Base-by-base conservation (phyloP, 2,888 invertebrate genomes). In the Perithous albicinctus region DNA sequence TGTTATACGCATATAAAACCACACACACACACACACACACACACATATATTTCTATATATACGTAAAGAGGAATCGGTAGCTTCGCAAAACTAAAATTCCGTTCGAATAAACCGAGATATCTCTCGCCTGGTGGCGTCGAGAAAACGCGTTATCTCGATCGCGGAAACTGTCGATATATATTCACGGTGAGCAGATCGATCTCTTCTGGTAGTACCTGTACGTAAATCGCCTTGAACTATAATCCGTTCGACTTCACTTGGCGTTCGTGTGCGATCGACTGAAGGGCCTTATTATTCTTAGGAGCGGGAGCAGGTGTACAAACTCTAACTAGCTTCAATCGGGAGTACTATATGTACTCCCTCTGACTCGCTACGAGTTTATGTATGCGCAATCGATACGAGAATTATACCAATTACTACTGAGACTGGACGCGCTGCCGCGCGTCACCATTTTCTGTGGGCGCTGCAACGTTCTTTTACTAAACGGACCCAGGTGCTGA, bases 191-290 rank as follows among this genome's bases (percentile, higher is more conserved):
- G 32, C 35, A 10, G 67, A 67, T 67, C 67, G 67, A 67, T 67
- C 63, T 64, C 67, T 51, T n/a, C 32, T 12, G 15, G 35, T 51
- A 35, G 48, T 66, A 66, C 48, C 48, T 54, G 54, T 29, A 54
- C 69, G 51, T 69, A 54, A 54, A 69, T 69, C 69, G 51, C 69
- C 54, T 38, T 54, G 69, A 54, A 69, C 69, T 38, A 38, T 69
- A 69, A 38, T 12, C n/a, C 38, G 23, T 20, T 51, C 67, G 51
- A 51, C 23, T 67, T 67, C 35, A 48, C 18, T 20, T 46, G 18
- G 26, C 46, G 29, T 46, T 8, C 32, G 59, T 32, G n/a, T 51
- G 43, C 64, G 38, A 6, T 15, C 61, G 61, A n/a, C 38, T 54
- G 54, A 69, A 54, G 69, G 54, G 54, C 54, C 54, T 56, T n/a